phyloP scores from a whole-genome alignment of 2,888 invertebrate genomes.

The Sylvicola fuscatus region DNA sequence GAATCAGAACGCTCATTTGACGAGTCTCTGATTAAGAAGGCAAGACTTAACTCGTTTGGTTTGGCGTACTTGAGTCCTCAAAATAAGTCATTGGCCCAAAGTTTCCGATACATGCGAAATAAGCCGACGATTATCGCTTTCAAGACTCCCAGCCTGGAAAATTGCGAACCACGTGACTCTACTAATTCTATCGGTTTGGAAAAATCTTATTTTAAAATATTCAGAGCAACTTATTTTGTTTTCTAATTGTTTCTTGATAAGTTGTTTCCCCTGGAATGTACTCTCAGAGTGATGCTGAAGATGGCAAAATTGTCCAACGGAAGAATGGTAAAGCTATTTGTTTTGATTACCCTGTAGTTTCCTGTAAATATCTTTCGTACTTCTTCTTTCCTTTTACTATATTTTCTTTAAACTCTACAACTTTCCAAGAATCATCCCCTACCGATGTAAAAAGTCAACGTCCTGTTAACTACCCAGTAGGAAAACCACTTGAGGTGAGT shows the following conservation, averaged over 20 bases:
- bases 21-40: slow-evolving; percentile 39
- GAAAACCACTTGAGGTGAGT: slow-evolving; percentile 62
- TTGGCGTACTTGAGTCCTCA: slow-evolving; percentile 53
- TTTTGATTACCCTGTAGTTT: too few species aligned
- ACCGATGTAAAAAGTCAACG: slow-evolving; percentile 5
- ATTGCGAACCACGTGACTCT: slow-evolving; percentile 35
- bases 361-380: not conserved
- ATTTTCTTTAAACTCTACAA: not conserved
- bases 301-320: slow-evolving; percentile 32
- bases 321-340: not conserved
- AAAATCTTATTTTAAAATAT: not conserved
- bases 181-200: slow-evolving; percentile 34
- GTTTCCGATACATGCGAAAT: slow-evolving; percentile 75
- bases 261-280: slow-evolving; percentile 12
- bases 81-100: slow-evolving; percentile 60
- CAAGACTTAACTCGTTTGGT: slow-evolving; percentile 40
- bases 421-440: not conserved
- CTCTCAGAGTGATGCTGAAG: slow-evolving; percentile 33
- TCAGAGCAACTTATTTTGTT: not conserved
- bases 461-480: slow-evolving; percentile 45
- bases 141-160: slow-evolving; percentile 61
- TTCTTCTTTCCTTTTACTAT: not conserved
- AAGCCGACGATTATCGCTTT: slow-evolving; percentile 79
- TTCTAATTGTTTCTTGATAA: slow-evolving; percentile 4
- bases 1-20: slow-evolving; percentile 64